Conservation (phyloP, 2,113 vertebrate genomes). For the Gymnogyps californianus region DNA sequence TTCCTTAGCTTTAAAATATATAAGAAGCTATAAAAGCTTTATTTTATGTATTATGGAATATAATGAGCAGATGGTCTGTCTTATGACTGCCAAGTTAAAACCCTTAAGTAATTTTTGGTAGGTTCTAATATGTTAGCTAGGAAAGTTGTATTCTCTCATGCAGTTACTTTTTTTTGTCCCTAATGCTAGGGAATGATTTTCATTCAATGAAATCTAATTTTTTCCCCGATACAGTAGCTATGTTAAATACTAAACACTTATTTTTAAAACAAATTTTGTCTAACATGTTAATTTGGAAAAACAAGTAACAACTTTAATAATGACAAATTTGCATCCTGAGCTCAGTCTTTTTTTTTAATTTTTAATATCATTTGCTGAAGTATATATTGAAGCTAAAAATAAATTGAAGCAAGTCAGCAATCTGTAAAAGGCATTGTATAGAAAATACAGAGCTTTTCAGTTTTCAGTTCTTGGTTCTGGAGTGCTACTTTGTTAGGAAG, state of each 20-base stretch:
- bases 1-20: not conserved
- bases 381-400: not conserved
- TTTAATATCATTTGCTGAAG: not conserved
- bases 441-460: not conserved
- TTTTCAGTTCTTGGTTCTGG: not conserved
- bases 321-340: not conserved
- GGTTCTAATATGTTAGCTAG: not conserved
- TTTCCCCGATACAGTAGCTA: not conserved
- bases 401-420: not conserved
- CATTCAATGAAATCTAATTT: not conserved
- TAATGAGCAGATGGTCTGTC: not conserved
- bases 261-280: not conserved
- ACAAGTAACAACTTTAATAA: not conserved
- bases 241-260: not conserved
- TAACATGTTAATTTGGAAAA: not conserved
- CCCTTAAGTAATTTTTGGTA: not conserved
- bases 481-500: not conserved
- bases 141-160: not conserved
- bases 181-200: not conserved
- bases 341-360: not conserved
- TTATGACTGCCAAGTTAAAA: not conserved
- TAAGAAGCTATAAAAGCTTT: not conserved
- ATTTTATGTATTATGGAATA: not conserved
- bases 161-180: not conserved
- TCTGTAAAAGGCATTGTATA: not conserved